Evolutionary conservation across 2,797 vertebrate genomes (phyloP), one percentile per base, ranked within the genome.

Genomic region (Acipenser oxyrinchus): DNA sequence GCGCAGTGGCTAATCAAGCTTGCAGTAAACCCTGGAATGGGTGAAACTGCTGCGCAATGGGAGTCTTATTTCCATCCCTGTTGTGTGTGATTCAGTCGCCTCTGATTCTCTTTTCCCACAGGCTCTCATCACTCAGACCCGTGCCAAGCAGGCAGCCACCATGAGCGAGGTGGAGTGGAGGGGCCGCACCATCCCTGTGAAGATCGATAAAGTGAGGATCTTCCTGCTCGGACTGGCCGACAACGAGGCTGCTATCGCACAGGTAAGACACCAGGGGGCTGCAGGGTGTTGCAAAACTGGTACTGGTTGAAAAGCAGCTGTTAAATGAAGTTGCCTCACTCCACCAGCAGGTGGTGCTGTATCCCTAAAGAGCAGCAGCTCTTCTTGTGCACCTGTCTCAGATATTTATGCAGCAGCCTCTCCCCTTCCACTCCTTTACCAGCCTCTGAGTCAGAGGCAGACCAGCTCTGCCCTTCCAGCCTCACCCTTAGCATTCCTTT

Each of bases 141-240:
- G 97, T 77, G 95, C 96, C 51, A 98, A 97, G 74, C 96, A 99
- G 82, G 95, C 96, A 0, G 94, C 95, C 72, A 97, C 93, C 0
- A 99, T 99, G 97, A 98, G 96, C 0, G 97, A 99, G 71, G 95
- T 98, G 77, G 93, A 95, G 71, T 99, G 97, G 97, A 90, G 96
- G 63, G 97, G 95, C 4, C 89, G 97, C 18, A 82, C 84, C 0
- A 92, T 99, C 6, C 97, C 96, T 0, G 94, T 99, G 69, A 99
- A 96, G 86, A 95, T 95, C 1, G 95, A 99, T 82, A 97, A 93
- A 84, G 97, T 97, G 78, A 88, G 96, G 52, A 90, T 99, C 81
- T 99, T 99, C 70, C 78, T 99, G 3, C 74, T 99, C 78, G 95
- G 96, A 8, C 77, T 97, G 76, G 90, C 91, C 0, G 97, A 99